Percentiles rank a stretch among this genome's conserved stretches.
phyloP scores from a whole-genome alignment of 92 coral and sea anemone species.

The Pocillopora grandis region DNA sequence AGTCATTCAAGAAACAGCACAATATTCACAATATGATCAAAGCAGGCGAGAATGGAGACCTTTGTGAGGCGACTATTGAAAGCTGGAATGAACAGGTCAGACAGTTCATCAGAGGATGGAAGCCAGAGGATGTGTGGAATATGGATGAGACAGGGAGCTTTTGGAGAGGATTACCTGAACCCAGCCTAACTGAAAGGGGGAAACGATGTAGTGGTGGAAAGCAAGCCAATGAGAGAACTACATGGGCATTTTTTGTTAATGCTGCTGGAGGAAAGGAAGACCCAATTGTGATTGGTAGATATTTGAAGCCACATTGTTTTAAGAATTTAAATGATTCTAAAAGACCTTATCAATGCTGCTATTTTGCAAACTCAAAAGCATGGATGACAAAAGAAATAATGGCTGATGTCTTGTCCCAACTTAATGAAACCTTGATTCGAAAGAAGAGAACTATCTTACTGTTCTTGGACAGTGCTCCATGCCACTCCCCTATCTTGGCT shows the following conservation, averaged over 20 bases:
- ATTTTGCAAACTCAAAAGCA: slow-evolving; percentile 39
- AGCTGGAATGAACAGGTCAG: slow-evolving; percentile 36
- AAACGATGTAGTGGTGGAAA: slow-evolving; percentile 42
- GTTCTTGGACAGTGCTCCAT: slow-evolving; percentile 21
- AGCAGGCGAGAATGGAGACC: slow-evolving; percentile 33
- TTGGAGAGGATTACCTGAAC: slow-evolving; percentile 62
- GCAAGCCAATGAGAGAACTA: slow-evolving; percentile 54
- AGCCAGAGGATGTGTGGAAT: slow-evolving; percentile 59
- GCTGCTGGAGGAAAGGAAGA: slow-evolving; percentile 68
- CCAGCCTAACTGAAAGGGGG: slow-evolving; percentile 47
- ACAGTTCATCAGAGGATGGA: slow-evolving; percentile 61
- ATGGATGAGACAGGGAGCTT: slow-evolving; percentile 67
- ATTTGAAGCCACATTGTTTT: slow-evolving; percentile 30
- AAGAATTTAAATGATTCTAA: slow-evolving; percentile 17
- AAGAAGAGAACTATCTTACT: slow-evolving; percentile 18
- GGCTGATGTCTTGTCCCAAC: neutral
- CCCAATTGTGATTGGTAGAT: slow-evolving; percentile 51
- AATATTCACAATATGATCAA: slow-evolving; percentile 20
- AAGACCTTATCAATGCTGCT: slow-evolving; percentile 40
- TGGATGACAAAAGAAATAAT: slow-evolving; percentile 40
- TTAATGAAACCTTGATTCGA: slow-evolving; percentile 32
- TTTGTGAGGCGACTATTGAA: slow-evolving; percentile 28
- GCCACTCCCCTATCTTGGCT: slow-evolving; percentile 5
- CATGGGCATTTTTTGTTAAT: slow-evolving; percentile 72
- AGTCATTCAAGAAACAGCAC: neutral